phyloP scores from a whole-genome alignment of 2,113 vertebrate species.

The Nannobrachium achirus region DNA sequence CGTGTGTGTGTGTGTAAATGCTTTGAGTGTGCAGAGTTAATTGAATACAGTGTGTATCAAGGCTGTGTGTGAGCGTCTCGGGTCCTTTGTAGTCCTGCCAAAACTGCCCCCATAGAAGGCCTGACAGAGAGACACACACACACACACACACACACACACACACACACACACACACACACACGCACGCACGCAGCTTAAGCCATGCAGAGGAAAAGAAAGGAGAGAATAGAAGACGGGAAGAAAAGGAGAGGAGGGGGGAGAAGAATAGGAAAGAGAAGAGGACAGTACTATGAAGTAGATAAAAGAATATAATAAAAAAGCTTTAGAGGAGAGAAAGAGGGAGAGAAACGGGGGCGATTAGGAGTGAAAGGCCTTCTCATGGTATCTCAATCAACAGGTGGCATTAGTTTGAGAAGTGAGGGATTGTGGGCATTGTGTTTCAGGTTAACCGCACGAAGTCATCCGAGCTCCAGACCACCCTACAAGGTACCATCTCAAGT shows the following conservation, averaged over 20 bases:
- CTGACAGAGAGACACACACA: conserved; percentile 26
- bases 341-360: conserved; percentile 32
- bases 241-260: conserved; percentile 35
- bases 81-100: conserved; percentile 77
- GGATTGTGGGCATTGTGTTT: conserved; percentile 63
- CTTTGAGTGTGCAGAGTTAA: conserved; percentile 69
- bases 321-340: conserved; percentile 5
- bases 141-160: conserved; percentile 11
- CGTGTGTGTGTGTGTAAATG: conserved; percentile 40
- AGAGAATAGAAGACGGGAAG: conserved; percentile 35
- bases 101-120: conserved; percentile 66
- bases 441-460: conserved; percentile 64
- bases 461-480: conserved; percentile 68
- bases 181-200: conserved; percentile 20
- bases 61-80: conserved; percentile 38
- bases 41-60: conserved; percentile 73
- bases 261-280: conserved; percentile 20
- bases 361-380: conserved; percentile 57
- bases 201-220: conserved; percentile 42
- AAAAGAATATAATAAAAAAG: conserved; percentile 14
- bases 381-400: conserved; percentile 63
- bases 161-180: conserved; percentile 29
- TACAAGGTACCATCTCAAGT: conserved; percentile 63
- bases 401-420: conserved; percentile 64
- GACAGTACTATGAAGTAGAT: neutral